Conservation (phyloP, 2,888 invertebrate species). For the Achlya flavicornis region DNA sequence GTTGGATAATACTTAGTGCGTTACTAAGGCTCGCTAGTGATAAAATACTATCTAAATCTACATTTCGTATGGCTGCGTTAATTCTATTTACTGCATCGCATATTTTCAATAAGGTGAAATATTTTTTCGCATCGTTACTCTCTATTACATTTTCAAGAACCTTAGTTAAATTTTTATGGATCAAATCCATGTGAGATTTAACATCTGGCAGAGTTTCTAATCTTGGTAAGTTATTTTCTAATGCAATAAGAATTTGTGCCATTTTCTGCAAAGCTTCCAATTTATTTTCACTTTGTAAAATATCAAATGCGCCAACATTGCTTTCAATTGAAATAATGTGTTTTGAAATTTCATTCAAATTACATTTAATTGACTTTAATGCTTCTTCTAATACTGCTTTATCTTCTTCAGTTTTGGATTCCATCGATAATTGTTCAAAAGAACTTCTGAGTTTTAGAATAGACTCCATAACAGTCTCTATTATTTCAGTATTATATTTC, state of each 20-base stretch:
- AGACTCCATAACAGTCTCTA: conserved; percentile 86
- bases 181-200: conserved; percentile 58
- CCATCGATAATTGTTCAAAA: conserved; percentile 75
- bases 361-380: conserved; percentile 60
- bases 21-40: conserved; percentile 65
- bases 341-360: conserved; percentile 62
- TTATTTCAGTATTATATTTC: conserved; percentile 83
- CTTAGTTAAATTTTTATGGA: conserved; percentile 81
- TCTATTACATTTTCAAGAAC: conserved; percentile 84
- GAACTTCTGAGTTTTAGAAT: conserved; percentile 85
- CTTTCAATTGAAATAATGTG: conserved; percentile 60
- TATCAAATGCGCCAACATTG: conserved; percentile 65
- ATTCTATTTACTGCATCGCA: conserved; percentile 69
- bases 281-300: conserved; percentile 74
- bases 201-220: conserved; percentile 57
- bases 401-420: conserved; percentile 53
- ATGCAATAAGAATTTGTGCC: conserved; percentile 72
- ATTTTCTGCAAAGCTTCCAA: conserved; percentile 72
- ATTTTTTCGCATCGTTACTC: conserved; percentile 71
- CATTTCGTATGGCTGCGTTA: conserved; percentile 59
- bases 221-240: conserved; percentile 69
- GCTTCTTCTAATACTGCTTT: conserved; percentile 57
- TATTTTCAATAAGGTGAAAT: conserved; percentile 66
- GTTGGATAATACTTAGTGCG: conserved; percentile 63
- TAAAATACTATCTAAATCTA: conserved; percentile 55